Conservation (phyloP, 1,140 invertebrate genomes). For the Littorina saxatilis region DNA sequence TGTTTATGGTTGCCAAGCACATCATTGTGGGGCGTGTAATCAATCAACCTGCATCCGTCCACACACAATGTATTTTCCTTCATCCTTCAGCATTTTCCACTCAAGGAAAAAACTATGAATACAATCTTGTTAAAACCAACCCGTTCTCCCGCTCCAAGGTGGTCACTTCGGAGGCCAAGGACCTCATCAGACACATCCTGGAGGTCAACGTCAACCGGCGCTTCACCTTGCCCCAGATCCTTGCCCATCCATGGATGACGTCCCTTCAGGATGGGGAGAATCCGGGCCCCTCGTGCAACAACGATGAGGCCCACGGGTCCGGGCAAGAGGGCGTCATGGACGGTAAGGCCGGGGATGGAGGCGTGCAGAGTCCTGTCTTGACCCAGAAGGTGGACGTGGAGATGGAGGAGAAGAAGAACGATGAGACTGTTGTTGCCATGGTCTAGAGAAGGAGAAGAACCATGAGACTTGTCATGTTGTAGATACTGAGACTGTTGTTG, state of each 20-base stretch:
- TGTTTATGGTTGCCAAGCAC: no score
- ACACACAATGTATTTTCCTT: no score
- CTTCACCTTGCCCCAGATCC: slow-evolving; percentile 51
- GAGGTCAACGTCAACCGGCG: slow-evolving; percentile 67
- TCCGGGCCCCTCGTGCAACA: slow-evolving; percentile 16
- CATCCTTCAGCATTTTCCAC: no score
- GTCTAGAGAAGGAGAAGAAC: neutral
- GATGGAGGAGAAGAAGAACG: neutral
- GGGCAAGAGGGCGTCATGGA: neutral
- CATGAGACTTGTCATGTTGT: no score
- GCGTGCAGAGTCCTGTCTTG: neutral
- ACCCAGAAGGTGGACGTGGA: no score
- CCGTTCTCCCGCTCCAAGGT: slow-evolving; percentile 64
- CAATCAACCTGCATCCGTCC: no score
- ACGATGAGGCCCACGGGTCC: neutral
- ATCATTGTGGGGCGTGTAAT: no score
- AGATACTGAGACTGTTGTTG: no score
- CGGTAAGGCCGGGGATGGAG: neutral
- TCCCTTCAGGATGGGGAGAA: neutral
- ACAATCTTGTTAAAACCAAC: no score
- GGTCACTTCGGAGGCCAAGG: slow-evolving; percentile 60
- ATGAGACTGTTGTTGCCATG: neutral
- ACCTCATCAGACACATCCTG: slow-evolving; percentile 67
- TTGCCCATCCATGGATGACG: slow-evolving; percentile 58
- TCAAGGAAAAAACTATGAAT: no score